Evolutionary conservation across 2,113 vertebrate genomes (phyloP).

Genomic region (Bubo bubo): DNA sequence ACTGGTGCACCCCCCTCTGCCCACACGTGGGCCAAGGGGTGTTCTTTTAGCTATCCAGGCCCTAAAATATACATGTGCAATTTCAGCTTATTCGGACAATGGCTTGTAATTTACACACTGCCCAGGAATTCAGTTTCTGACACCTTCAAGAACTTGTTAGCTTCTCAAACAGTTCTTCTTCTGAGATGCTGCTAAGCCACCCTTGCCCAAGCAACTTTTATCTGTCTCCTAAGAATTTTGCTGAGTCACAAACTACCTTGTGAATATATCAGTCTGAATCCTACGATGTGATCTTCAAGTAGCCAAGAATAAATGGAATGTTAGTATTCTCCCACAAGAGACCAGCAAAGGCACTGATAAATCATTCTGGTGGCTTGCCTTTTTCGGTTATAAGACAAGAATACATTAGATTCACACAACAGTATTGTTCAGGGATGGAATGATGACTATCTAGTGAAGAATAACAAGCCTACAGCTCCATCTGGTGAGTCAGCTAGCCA

Average conservation of each 20-base stretch:
- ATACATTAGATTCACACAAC: rapidly evolving
- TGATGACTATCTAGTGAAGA: neutral
- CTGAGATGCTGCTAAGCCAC: neutral
- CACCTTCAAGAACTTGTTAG: neutral
- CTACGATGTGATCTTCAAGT: neutral
- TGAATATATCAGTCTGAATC: rapidly evolving
- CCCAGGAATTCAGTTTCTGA: neutral
- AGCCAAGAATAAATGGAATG: neutral
- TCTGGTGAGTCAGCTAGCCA: conserved; percentile 40
- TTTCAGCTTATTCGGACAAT: neutral
- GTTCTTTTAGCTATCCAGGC: neutral
- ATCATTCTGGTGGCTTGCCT: neutral
- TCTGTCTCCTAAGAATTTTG: neutral
- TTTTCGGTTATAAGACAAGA: neutral
- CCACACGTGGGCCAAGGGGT: neutral
- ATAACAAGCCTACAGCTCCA: conserved; percentile 49
- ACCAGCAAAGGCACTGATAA: neutral
- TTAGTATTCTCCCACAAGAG: neutral
- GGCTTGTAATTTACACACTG: neutral
- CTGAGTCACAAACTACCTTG: neutral
- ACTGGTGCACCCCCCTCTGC: rapidly evolving
- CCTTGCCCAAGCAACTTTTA: neutral
- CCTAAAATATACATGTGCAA: rapidly evolving
- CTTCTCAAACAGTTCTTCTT: neutral
- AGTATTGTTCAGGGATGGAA: neutral